These are phyloP conservation scores for Sterrhoptilus dennistouni DNA, from an alignment of 2,113 vertebrate species.

Conservation along the genomic window DNA sequence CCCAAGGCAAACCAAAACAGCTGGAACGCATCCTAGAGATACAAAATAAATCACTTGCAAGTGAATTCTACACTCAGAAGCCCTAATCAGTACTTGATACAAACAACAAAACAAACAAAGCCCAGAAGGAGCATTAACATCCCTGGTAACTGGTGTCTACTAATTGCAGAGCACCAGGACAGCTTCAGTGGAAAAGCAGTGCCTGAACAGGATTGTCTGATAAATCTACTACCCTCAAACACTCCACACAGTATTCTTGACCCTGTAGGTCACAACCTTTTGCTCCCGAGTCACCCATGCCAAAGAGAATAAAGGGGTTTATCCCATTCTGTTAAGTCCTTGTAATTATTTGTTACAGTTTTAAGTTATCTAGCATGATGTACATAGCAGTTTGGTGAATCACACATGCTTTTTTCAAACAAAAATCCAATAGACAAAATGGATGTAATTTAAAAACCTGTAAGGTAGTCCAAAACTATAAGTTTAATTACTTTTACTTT, in stretches of 20 bases:
- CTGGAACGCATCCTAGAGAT: slow-evolving; percentile 59
- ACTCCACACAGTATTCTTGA: slow-evolving; percentile 42
- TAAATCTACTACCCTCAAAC: slow-evolving; percentile 40
- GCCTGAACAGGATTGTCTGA: slow-evolving; percentile 43
- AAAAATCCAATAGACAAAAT: background rate
- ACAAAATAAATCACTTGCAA: slow-evolving; percentile 69
- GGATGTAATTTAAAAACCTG: background rate
- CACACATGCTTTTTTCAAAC: background rate
- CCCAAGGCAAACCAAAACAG: slow-evolving; percentile 33
- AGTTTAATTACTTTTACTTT: background rate
- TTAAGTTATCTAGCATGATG: slow-evolving; percentile 33
- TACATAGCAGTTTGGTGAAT: background rate
- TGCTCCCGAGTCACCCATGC: slow-evolving; percentile 43
- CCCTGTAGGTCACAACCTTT: slow-evolving; percentile 56
- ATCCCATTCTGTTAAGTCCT: slow-evolving; percentile 44
- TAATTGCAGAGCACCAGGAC: slow-evolving; percentile 38
- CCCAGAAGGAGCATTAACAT: slow-evolving; percentile 51
- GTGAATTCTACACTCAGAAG: slow-evolving; percentile 56
- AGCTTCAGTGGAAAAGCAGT: slow-evolving; percentile 32
- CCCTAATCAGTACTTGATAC: slow-evolving; percentile 31
- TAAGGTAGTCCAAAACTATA: background rate
- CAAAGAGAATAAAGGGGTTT: slow-evolving; percentile 39
- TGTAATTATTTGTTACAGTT: slow-evolving; percentile 52
- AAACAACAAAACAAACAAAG: slow-evolving; percentile 69
- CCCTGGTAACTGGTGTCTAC: slow-evolving; percentile 48